These are phyloP conservation scores for Molossus alvarezi DNA, from an alignment of 2,797 vertebrate genomes.

Conservation along the genomic window DNA sequence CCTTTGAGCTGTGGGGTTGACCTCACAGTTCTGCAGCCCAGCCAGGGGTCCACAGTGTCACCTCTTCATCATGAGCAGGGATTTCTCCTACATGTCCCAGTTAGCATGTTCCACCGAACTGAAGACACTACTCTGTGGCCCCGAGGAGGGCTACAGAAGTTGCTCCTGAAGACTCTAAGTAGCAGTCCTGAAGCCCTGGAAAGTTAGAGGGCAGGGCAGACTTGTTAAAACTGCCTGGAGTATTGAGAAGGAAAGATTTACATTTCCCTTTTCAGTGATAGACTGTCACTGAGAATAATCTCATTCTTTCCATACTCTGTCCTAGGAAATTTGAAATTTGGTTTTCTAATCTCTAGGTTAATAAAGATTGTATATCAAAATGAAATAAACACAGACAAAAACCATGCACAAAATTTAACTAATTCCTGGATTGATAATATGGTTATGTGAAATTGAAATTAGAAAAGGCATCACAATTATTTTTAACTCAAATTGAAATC, in stretches of 20 bases:
- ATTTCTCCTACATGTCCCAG: background rate
- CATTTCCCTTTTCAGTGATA: background rate
- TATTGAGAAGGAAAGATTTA: slow-evolving; percentile 4
- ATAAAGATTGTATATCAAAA: background rate
- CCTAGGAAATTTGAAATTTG: background rate
- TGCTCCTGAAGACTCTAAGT: background rate
- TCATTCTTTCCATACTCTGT: background rate
- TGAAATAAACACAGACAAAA: slow-evolving; percentile 26
- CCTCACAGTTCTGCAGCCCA: background rate
- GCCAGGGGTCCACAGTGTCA: background rate
- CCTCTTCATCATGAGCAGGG: background rate
- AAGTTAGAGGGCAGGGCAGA: background rate
- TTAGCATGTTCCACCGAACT: background rate
- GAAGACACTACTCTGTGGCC: background rate
- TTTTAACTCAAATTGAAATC: slow-evolving; percentile 10
- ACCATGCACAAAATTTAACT: background rate
- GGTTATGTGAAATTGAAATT: slow-evolving; percentile 27
- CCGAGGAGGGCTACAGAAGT: background rate
- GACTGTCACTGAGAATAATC: background rate
- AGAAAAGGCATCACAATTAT: background rate
- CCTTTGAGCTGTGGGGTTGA: background rate
- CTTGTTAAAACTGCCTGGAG: background rate
- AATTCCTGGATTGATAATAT: background rate
- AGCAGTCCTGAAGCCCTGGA: background rate
- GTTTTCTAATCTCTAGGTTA: background rate